Evolutionary conservation across 2,113 vertebrate species (phyloP).

Genomic region (Hippocampus mohnikei): DNA sequence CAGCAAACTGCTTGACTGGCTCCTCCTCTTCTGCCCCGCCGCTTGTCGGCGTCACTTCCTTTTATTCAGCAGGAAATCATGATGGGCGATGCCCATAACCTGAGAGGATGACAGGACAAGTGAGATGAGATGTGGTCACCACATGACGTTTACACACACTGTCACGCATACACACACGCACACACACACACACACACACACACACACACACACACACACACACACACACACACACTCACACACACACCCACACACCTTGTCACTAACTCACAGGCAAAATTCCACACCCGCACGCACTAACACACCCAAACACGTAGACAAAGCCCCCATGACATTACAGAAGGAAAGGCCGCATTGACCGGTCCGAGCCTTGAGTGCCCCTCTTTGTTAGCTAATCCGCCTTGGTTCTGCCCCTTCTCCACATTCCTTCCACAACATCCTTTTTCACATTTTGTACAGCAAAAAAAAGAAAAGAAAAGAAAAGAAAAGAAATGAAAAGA

Average conservation of each 20-base stretch:
- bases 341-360: not conserved
- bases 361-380: not conserved
- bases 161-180: no score
- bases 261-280: not conserved
- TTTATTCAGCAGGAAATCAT: not conserved
- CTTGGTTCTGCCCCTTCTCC: not conserved
- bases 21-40: not conserved
- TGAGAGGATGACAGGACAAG: not conserved
- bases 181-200: not conserved
- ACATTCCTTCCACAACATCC: not conserved
- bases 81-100: not conserved
- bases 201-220: not conserved
- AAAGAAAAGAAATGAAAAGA: not conserved
- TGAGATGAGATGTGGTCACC: not conserved
- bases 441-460: not conserved
- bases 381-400: not conserved
- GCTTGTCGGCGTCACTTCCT: not conserved
- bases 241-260: not conserved
- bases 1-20: not conserved
- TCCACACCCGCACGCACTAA: not conserved
- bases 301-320: not conserved
- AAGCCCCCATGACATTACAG: not conserved
- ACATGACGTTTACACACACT: not conserved
- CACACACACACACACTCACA: not conserved
- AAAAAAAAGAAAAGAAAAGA: not conserved